A percentile compares a stretch with the other conserved stretches of the same genome.
Evolutionary conservation across 2,888 invertebrate species (phyloP).

Genomic region (Saturnia pavonia): DNA sequence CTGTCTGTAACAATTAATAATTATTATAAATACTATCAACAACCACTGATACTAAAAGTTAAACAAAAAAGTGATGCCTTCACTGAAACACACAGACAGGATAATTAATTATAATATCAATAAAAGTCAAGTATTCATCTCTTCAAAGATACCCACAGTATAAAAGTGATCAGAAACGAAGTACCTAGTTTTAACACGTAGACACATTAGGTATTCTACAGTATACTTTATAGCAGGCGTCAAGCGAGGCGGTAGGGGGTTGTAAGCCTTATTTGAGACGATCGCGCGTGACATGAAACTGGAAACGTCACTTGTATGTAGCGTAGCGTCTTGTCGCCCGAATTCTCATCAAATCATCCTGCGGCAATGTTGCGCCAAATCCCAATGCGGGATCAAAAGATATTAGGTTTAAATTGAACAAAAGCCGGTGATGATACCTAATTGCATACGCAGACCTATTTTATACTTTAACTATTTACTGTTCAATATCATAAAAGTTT

Average conservation of each 20-base stretch:
- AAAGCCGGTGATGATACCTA: constrained; percentile 54
- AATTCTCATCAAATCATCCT: constrained; percentile 79
- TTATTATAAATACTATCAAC: too few relatives aligned
- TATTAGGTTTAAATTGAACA: constrained; percentile 75
- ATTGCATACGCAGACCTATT: constrained; percentile 40
- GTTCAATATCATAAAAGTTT: neutral
- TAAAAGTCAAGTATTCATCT: neutral
- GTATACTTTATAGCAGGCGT: constrained; percentile 66
- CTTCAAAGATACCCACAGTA: constrained; percentile 18
- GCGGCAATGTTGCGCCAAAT: constrained; percentile 77
- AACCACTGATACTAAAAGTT: neutral
- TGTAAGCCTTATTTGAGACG: constrained; percentile 78
- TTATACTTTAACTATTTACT: constrained; percentile 9
- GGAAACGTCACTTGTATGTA: constrained; percentile 71
- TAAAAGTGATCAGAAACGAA: constrained; percentile 35
- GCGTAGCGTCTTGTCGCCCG: constrained; percentile 67
- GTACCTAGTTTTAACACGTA: constrained; percentile 45
- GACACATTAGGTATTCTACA: constrained; percentile 73
- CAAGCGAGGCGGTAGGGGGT: constrained; percentile 63
- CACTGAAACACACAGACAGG: too few relatives aligned
- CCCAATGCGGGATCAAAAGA: constrained; percentile 75
- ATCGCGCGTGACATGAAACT: constrained; percentile 79
- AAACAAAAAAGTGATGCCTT: neutral
- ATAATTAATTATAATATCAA: neutral
- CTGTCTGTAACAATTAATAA: neutral